A percentile compares a stretch with the other conserved stretches of the same genome.
These are phyloP conservation scores for Caenorhabditis wallacei DNA, from an alignment of 2,888 invertebrate genomes.

Conservation along the genomic window DNA sequence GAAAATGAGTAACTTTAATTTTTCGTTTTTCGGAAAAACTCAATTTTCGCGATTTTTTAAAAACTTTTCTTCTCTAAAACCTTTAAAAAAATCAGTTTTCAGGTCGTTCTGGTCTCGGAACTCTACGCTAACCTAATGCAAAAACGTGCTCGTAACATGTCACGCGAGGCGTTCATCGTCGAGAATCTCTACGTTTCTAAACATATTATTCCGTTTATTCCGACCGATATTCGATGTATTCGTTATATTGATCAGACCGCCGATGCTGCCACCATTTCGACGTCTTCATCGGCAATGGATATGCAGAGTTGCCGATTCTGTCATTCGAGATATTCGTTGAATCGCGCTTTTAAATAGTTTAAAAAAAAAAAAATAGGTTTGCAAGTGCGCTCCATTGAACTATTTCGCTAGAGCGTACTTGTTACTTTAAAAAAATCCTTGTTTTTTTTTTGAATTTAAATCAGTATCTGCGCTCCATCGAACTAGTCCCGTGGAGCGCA, in stretches of 20 bases:
- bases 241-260: slow-evolving; percentile 81
- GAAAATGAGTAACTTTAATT: too few species aligned
- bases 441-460: too few species aligned
- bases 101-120: slow-evolving; percentile 83
- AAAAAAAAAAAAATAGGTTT: too few species aligned
- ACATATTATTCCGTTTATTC: slow-evolving; percentile 83
- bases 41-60: too few species aligned
- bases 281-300: slow-evolving; percentile 79
- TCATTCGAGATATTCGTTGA: slow-evolving; percentile 77
- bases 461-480: too few species aligned
- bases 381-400: too few species aligned
- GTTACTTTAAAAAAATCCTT: slow-evolving; percentile 5
- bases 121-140: slow-evolving; percentile 83
- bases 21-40: too few species aligned
- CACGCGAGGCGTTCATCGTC: slow-evolving; percentile 82
- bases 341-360: slow-evolving; percentile 56
- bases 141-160: slow-evolving; percentile 79
- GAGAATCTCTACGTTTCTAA: slow-evolving; percentile 83
- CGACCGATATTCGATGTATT: slow-evolving; percentile 82
- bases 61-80: not conserved
- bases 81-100: slow-evolving; percentile 29
- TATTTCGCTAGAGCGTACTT: not conserved
- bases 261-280: slow-evolving; percentile 73
- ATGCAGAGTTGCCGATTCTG: slow-evolving; percentile 82
- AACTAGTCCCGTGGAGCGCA: too few species aligned